These are phyloP conservation scores for Beaufortia kweichowensis DNA, from an alignment of 2,113 vertebrate genomes.

Conservation along the genomic window DNA sequence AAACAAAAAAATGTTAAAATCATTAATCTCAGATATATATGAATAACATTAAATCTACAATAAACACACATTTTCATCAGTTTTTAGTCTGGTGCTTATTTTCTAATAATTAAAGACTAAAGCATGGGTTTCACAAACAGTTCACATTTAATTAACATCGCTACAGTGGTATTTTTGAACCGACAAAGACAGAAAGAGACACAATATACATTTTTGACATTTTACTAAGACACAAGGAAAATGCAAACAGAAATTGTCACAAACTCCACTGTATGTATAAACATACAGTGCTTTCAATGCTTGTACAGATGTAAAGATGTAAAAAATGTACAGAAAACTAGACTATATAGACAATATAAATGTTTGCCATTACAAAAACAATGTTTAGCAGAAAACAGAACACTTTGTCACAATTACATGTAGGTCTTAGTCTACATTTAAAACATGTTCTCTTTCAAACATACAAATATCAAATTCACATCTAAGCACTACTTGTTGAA, in stretches of 20 bases:
- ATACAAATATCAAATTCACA: background rate
- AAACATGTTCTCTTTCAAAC: background rate
- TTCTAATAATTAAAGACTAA: no score
- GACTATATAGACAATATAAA: constrained; percentile 5
- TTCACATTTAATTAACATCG: no score
- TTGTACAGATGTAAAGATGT: no score
- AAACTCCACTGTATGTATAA: background rate
- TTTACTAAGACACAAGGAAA: no score
- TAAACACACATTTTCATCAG: no score
- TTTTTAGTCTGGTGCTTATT: no score
- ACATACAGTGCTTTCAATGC: background rate
- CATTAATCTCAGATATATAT: no score
- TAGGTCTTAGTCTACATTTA: background rate
- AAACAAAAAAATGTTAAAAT: no score
- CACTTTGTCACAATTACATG: background rate
- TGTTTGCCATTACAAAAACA: constrained; percentile 9
- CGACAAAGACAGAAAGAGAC: no score
- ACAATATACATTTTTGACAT: background rate
- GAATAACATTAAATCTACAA: no score
- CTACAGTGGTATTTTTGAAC: no score
- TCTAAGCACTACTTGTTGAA: background rate
- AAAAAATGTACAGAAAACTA: background rate
- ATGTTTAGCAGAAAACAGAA: background rate
- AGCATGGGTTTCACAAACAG: no score
- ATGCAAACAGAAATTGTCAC: background rate